phyloP scores from a whole-genome alignment of 2,797 vertebrate species.

The Takifugu ocellatus region DNA sequence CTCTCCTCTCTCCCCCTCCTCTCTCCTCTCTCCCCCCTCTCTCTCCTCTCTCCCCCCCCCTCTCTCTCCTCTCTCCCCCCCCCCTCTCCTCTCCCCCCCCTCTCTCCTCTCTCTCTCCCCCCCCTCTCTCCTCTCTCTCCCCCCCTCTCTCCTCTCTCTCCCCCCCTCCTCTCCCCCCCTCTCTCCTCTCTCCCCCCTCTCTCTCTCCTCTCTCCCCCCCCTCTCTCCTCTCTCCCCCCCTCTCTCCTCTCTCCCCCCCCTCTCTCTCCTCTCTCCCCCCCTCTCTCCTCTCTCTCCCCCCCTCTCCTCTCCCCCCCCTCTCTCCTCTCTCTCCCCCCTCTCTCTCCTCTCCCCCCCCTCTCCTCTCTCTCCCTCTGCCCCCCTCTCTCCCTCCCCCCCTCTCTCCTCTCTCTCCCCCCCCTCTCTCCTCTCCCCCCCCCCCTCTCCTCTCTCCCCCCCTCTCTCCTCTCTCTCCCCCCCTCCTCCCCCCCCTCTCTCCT shows the following conservation, averaged over 20 bases:
- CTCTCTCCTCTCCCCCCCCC: too few species aligned
- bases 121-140: constrained; percentile 24
- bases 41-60: constrained; percentile 46
- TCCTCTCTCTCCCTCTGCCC: too few species aligned
- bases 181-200: constrained; percentile 28
- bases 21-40: too few species aligned
- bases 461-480: constrained; percentile 40
- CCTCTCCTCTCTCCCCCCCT: constrained; percentile 44
- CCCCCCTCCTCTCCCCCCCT: too few species aligned
- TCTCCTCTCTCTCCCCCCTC: too few species aligned
- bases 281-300: constrained; percentile 32
- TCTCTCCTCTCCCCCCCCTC: constrained; percentile 35
- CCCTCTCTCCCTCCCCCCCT: constrained; percentile 34
- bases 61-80: too few species aligned
- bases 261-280: constrained; percentile 22
- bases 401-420: constrained; percentile 43
- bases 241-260: too few species aligned
- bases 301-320: constrained; percentile 42
- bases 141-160: too few species aligned
- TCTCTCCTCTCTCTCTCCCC: too few species aligned
- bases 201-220: too few species aligned
- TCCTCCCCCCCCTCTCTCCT: constrained; percentile 26
- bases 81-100: constrained; percentile 23
- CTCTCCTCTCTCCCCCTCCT: constrained; percentile 46
- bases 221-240: constrained; percentile 28